These are phyloP conservation scores for Pemphredon lugubris DNA, from an alignment of 2,888 invertebrate species.

Conservation along the genomic window DNA sequence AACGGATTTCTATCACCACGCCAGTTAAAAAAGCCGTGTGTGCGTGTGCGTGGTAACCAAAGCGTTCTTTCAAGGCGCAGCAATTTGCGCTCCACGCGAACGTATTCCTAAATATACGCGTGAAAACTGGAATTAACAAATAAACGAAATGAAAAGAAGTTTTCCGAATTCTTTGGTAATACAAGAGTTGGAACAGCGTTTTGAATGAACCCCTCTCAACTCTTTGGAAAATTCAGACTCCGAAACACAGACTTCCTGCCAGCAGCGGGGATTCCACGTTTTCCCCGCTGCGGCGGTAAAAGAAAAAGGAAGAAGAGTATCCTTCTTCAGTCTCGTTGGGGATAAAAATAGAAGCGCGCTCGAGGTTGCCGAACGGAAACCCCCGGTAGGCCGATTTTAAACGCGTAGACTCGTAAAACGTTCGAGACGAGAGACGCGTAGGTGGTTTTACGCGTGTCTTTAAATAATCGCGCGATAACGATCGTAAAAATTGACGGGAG, in stretches of 20 bases:
- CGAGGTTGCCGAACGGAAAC: neutral
- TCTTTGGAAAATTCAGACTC: neutral
- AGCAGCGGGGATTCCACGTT: too few relatives aligned
- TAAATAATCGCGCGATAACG: slow-evolving; percentile 1
- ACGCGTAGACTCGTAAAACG: neutral
- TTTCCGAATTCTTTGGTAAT: too few relatives aligned
- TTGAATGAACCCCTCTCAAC: slow-evolving; percentile 1
- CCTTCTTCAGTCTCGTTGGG: slow-evolving; percentile 19
- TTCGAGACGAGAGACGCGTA: neutral
- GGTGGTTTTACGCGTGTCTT: neutral
- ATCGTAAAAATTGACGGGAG: too few relatives aligned
- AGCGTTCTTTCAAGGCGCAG: neutral
- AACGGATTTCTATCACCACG: slow-evolving; percentile 14
- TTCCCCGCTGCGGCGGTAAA: neutral
- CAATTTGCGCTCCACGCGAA: slow-evolving; percentile 8
- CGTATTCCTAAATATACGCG: neutral
- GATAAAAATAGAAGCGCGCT: slow-evolving; percentile 48
- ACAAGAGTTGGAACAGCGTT: neutral
- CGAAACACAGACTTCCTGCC: slow-evolving; percentile 32
- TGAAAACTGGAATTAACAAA: slow-evolving; percentile 6
- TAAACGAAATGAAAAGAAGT: neutral
- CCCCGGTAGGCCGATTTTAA: neutral
- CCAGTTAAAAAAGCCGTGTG: neutral
- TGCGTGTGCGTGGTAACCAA: neutral
- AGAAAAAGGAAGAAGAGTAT: slow-evolving; percentile 20